Evolutionary conservation across 2,888 invertebrate genomes (phyloP).

Genomic region (Arge pagana): DNA sequence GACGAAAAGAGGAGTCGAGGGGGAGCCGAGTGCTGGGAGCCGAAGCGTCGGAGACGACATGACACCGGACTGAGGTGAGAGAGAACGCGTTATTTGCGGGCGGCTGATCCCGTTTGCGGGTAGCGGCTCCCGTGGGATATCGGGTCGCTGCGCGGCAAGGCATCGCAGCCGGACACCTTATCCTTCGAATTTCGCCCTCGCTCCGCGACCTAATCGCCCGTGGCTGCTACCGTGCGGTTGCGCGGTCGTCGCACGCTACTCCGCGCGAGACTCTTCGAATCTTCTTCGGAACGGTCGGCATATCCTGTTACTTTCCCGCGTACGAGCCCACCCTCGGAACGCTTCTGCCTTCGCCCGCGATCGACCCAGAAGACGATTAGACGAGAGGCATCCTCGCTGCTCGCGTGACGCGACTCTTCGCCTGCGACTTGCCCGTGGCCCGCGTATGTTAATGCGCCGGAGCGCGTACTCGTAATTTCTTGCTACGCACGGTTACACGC

Average conservation of each 20-base stretch:
- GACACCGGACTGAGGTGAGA: no score
- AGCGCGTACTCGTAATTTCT: slow-evolving; percentile 14
- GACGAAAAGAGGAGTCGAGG: neutral
- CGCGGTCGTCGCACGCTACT: slow-evolving; percentile 31
- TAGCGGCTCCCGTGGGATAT: slow-evolving; percentile 22
- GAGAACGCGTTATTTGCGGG: slow-evolving; percentile 17
- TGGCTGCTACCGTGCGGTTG: slow-evolving; percentile 30
- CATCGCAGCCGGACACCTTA: slow-evolving; percentile 14
- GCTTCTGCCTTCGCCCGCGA: neutral
- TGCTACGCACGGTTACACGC: slow-evolving; percentile 19
- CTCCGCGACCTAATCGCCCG: slow-evolving; percentile 24
- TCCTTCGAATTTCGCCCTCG: slow-evolving; percentile 20
- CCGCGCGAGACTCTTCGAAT: slow-evolving; percentile 29
- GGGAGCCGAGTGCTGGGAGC: neutral
- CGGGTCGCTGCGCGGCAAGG: slow-evolving; percentile 12
- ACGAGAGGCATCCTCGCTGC: slow-evolving; percentile 6
- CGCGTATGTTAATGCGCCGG: slow-evolving; percentile 12
- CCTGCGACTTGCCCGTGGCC: slow-evolving; percentile 9
- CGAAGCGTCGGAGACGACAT: neutral
- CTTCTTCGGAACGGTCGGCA: slow-evolving; percentile 16
- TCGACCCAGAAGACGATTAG: neutral
- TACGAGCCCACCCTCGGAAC: neutral
- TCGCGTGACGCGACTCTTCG: neutral
- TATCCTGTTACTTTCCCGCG: slow-evolving; percentile 18
- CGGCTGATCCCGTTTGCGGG: slow-evolving; percentile 21